Percentiles rank a stretch among this genome's conserved stretches.
phyloP scores from a whole-genome alignment of 2,113 vertebrate genomes.

The Girardinichthys multiradiatus region DNA sequence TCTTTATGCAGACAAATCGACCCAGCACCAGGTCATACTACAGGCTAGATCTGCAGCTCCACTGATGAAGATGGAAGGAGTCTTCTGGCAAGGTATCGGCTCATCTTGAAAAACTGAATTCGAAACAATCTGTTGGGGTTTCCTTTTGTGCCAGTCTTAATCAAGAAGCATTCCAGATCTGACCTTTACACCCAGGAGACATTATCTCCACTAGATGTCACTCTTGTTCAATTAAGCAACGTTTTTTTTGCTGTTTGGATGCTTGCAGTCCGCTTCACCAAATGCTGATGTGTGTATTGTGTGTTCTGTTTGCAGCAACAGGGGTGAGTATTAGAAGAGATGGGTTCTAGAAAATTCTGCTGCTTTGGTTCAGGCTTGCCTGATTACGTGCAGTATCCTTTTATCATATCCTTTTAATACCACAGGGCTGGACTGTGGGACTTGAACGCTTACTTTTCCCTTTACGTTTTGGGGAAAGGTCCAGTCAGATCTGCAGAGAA shows the following conservation, averaged over 20 bases:
- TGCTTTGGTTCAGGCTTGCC: slow-evolving; percentile 79
- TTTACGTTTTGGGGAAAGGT: slow-evolving; percentile 59
- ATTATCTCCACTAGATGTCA: slow-evolving; percentile 31
- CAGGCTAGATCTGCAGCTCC: slow-evolving; percentile 81
- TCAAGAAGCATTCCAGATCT: background rate
- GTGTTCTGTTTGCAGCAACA: slow-evolving; percentile 82
- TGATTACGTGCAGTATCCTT: slow-evolving; percentile 81
- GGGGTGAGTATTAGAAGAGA: slow-evolving; percentile 87
- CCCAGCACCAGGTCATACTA: slow-evolving; percentile 87
- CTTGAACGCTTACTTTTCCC: slow-evolving; percentile 28
- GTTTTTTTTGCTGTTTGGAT: background rate
- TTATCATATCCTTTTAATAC: slow-evolving; percentile 83
- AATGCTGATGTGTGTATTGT: slow-evolving; percentile 54
- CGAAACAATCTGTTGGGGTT: background rate
- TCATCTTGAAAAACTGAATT: background rate
- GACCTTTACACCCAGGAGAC: background rate
- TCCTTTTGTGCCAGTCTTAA: background rate
- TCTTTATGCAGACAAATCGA: slow-evolving; percentile 81
- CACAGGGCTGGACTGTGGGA: background rate
- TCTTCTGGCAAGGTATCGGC: slow-evolving; percentile 80
- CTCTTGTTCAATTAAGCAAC: background rate
- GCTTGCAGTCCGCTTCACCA: too few relatives aligned
- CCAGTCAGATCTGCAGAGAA: background rate
- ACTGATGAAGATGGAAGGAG: slow-evolving; percentile 80
- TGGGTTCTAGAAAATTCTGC: slow-evolving; percentile 82